phyloP scores from a whole-genome alignment of 2,797 vertebrate species.

The Stomatorhinus walkeri region DNA sequence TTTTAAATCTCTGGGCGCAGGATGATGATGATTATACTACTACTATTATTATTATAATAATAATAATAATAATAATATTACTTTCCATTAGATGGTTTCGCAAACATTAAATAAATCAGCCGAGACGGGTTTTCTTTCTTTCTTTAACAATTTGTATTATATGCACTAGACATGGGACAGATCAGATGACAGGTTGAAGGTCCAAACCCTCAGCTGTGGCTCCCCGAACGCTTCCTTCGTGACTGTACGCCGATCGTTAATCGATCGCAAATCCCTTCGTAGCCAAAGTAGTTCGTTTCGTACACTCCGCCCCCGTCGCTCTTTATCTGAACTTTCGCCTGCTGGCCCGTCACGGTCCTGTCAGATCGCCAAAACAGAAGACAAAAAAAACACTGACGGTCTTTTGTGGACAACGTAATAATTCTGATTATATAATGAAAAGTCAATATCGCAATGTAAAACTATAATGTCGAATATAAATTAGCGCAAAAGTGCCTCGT shows the following conservation, averaged over 20 bases:
- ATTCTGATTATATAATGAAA: background rate
- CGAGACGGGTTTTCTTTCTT: background rate
- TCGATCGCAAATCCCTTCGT: background rate
- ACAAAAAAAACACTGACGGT: background rate
- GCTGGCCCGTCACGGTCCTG: background rate
- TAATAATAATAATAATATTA: no score
- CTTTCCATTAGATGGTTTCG: background rate
- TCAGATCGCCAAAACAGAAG: background rate
- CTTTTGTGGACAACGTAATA: background rate
- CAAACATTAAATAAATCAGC: background rate
- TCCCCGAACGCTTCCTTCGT: background rate
- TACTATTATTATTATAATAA: no score
- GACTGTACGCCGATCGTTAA: background rate
- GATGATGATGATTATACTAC: background rate
- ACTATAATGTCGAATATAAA: background rate
- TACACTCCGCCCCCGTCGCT: background rate
- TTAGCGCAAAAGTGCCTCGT: background rate
- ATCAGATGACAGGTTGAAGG: background rate
- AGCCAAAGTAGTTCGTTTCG: background rate
- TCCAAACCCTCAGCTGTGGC: background rate
- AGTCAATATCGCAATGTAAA: background rate
- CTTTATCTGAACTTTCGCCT: background rate
- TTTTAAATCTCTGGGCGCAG: background rate
- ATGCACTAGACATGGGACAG: background rate
- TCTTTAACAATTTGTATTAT: background rate